Percentiles rank a stretch among this genome's conserved stretches.
phyloP scores from a whole-genome alignment of 2,113 vertebrate genomes.

The Sialia sialis region DNA sequence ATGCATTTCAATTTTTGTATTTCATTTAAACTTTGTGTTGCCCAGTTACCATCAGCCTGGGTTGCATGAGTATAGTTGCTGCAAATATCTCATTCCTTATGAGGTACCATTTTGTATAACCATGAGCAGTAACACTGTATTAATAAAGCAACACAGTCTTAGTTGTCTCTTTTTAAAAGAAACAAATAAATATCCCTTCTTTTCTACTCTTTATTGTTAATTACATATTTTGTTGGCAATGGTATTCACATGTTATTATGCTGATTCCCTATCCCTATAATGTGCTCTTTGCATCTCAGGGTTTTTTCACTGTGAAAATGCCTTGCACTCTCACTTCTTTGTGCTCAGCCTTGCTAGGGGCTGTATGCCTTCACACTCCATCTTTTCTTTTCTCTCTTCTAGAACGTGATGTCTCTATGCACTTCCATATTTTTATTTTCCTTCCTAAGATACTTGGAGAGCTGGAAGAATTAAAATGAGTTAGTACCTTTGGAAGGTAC shows the following conservation, averaged over 20 bases:
- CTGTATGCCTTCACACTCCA: not conserved
- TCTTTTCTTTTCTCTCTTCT: not conserved
- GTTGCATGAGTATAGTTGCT: not conserved
- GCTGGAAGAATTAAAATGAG: not conserved
- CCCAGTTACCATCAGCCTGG: not conserved
- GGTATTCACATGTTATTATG: not conserved
- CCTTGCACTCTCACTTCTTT: not conserved
- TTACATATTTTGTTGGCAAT: not conserved
- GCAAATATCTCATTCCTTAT: not conserved
- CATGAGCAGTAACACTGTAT: not conserved
- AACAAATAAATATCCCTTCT: not conserved
- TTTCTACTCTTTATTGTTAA: not conserved
- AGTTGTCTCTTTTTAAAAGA: not conserved
- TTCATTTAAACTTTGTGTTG: not conserved
- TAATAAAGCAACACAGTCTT: not conserved
- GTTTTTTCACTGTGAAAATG: not conserved
- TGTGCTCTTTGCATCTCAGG: fast-evolving
- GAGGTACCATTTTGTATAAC: not conserved
- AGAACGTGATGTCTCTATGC: not conserved
- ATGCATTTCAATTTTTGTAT: not conserved
- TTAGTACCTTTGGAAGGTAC: not conserved
- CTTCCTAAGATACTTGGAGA: not conserved
- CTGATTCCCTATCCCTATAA: not conserved
- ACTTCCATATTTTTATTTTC: not conserved
- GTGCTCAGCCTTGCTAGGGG: not conserved